Evolutionary conservation across 2,888 invertebrate genomes (phyloP), one percentile per base, ranked within the genome.

Genomic region (Mimumesa dahlbomi): DNA sequence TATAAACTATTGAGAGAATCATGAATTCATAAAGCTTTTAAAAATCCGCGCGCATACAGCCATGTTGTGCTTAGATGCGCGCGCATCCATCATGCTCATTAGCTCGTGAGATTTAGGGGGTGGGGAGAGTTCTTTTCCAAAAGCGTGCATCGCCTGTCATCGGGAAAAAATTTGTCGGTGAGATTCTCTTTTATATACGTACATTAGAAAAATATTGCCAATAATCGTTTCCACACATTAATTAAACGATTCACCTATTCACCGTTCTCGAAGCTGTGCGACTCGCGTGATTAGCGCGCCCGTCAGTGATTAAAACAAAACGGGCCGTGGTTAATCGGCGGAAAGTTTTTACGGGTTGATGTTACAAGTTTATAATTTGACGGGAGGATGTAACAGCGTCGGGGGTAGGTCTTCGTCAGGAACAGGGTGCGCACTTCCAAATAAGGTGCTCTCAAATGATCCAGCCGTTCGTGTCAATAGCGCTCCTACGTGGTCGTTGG

Each of bases 361-460:
- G 48, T 53, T 21, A 9, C 25, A 49, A 43, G 18, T 42, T 25
- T 40, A 64, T 50, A 40, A 50, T 29, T 16, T 5, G 25, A 31
- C 13, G 9, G 19, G 42, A 31, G 29, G 22, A 36, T n/a, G 16
- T 61, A 52, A 50, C 46, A 54, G 18, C 40, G 50, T 42, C 34
- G 56, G 65, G 72, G 74, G 76, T 78, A 61, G 46, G 48, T 74
- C 49, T 68, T 77, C 56, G 22, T n/a, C 56, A 54, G 46, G 54
- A 69, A 48, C 77, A 82, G 88, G 86, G 85, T 84, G 91, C 90
- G 91, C 92, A 92, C 92, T 92, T 92, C 93, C 93, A 92, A 93
- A 93, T 93, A 93, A 92, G 93, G 93, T 92, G 92, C 92, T 91
- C 92, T 82, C 76, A 79, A 73, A 77, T 82, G 84, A 84, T 91